Base-by-base conservation (phyloP, 2,113 vertebrate genomes). In the Rhinolophus ferrumequinum region DNA sequence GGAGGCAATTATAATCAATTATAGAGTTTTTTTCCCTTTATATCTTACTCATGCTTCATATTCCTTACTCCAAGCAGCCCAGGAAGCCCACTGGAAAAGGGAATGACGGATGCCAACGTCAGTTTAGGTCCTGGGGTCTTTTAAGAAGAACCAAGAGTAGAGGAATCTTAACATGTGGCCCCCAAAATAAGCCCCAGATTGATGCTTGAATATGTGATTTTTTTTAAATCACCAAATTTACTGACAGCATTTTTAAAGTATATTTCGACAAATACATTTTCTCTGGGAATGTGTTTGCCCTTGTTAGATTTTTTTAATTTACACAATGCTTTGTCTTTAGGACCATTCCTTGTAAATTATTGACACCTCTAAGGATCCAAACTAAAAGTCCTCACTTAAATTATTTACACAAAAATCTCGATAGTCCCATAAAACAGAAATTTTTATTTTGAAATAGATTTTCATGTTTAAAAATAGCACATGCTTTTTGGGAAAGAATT, bases 381-480 rank as follows among this genome's bases (percentile, higher is more conserved):
- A 76, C 19, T 28, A n/a, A 73, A 90, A 73, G 60, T 84, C 35
- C 30, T 82, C 33, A 75, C 13, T 38, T 30, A 35, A 87, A 47
- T 82, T 90, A 24, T 66, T 88, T 60, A 87, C 41, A 54, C 28
- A 91, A 69, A 87, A 94, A 44, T 28, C 38, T 96, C 70, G 21
- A 9, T 60, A 47, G 91, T 69, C 44, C 69, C 77, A 88, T 70
- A 44, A 21, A 82, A 92, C 76, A 47, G 18, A 69, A 58, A 50
- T 62, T 18, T 44, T 56, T 90, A 66, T 75, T 91, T 88, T 8
- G 67, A 87, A 85, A 54, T 38, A 52, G n/a, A 76, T 50, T 83
- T 75, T 83, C 11, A 13, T 26, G 30, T 47, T 94, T 80, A 44
- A 86, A 70, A 83, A 92, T 26, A 56, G 30, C 24, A 86, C 33